Percentiles rank a stretch among this genome's conserved stretches.
Evolutionary conservation across 2,113 vertebrate species (phyloP).

Genomic region (Percina caprodes): DNA sequence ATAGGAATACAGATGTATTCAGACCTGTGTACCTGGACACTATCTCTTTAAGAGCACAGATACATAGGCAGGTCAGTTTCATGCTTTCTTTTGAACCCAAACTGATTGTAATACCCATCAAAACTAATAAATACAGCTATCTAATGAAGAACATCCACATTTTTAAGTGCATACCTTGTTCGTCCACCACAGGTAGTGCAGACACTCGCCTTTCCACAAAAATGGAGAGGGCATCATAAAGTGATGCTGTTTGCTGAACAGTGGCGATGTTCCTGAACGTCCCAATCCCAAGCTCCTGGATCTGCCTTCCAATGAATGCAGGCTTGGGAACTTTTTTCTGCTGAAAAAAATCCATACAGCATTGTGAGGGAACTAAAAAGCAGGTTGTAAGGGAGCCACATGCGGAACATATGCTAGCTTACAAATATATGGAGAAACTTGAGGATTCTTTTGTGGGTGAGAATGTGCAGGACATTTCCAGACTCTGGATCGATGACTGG

Average conservation of each 20-base stretch:
- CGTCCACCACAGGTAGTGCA: slow-evolving; percentile 91
- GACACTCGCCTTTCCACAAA: slow-evolving; percentile 96
- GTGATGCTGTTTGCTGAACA: slow-evolving; percentile 85
- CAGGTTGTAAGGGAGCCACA: neutral
- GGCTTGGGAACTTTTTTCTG: slow-evolving; percentile 87
- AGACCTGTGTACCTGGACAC: too few species aligned
- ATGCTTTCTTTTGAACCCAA: too few species aligned
- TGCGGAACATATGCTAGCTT: slow-evolving; percentile 36
- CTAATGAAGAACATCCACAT: neutral
- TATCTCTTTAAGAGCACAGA: too few species aligned
- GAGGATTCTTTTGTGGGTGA: slow-evolving; percentile 96
- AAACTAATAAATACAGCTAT: neutral
- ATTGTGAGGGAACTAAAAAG: neutral
- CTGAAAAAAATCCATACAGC: slow-evolving; percentile 71
- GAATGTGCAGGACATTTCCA: slow-evolving; percentile 92
- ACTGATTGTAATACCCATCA: neutral
- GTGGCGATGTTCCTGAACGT: slow-evolving; percentile 93
- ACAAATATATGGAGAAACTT: slow-evolving; percentile 96
- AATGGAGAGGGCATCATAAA: slow-evolving; percentile 90
- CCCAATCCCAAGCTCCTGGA: slow-evolving; percentile 91
- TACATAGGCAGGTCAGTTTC: too few species aligned
- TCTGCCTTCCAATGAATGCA: slow-evolving; percentile 85
- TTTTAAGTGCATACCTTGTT: slow-evolving; percentile 79
- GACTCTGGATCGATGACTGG: slow-evolving; percentile 94
- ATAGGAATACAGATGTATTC: too few species aligned